phyloP scores from a whole-genome alignment of 2,113 vertebrate species.

The Oreocharis arfaki region DNA sequence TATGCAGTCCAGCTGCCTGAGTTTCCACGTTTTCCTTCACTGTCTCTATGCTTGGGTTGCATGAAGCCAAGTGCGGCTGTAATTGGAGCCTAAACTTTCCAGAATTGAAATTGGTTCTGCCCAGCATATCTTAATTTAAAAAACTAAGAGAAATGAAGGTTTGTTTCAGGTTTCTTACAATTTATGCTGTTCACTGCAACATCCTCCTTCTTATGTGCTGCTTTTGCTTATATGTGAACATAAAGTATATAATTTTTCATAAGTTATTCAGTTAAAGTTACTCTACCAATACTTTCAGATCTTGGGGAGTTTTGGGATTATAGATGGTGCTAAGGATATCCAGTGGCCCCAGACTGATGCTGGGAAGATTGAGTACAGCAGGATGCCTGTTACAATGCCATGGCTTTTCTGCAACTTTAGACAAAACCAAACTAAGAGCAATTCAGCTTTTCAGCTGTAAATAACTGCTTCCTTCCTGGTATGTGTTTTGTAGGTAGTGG shows the following conservation, averaged over 20 bases:
- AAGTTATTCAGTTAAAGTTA: background rate
- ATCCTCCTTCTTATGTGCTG: background rate
- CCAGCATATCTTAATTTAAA: background rate
- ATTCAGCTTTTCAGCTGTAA: background rate
- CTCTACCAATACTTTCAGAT: background rate
- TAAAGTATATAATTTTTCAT: background rate
- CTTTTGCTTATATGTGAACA: background rate
- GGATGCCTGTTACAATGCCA: background rate
- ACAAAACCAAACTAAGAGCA: background rate
- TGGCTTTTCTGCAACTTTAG: background rate
- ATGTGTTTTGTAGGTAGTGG: background rate
- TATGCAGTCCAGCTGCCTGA: background rate
- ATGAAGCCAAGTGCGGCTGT: accelerated
- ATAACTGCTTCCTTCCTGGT: background rate
- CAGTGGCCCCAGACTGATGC: too few relatives aligned
- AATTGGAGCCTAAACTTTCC: background rate
- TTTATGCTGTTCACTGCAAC: background rate
- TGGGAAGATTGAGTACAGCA: background rate
- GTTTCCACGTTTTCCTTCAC: background rate
- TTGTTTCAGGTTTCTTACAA: background rate
- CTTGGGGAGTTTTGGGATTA: background rate
- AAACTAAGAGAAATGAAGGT: background rate
- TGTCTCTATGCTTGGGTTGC: background rate
- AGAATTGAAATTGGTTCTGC: background rate
- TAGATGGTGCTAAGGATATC: background rate